Evolutionary conservation across 2,113 vertebrate species (phyloP), one percentile per base, ranked within the genome.

Genomic region (Morone saxatilis): DNA sequence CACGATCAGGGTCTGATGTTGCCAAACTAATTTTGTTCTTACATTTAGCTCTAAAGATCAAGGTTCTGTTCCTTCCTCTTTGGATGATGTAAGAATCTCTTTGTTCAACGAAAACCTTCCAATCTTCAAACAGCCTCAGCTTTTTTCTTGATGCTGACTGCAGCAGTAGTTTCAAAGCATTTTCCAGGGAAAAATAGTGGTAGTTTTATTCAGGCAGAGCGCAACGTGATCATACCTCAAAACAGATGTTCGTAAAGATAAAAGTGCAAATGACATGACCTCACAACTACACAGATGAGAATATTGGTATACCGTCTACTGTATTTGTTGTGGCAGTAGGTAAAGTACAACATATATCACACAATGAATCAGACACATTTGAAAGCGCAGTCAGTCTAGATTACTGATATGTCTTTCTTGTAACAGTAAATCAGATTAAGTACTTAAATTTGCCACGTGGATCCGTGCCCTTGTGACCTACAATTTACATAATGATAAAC

Each of bases 341-440:
- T 71, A 59, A 60, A 61, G 45, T 11, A 2, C 45, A 50, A 43
- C 77, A 48, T 74, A 81, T 76, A 81, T 72, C 17, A 73, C 48
- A 19, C n/a, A 22, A 68, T 81, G 56, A 25, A 86, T 87, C 63
- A 65, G 2, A 22, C 11, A 47, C 36, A 61, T 47, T 76, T 70
- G 3, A 73, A 73, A 63, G 67, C 12, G 17, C 57, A 59, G 68
- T 75, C 51, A 61, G 2, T 85, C 69, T 69, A 76, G 20, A 77
- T 80, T 19, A 86, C 10, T 7, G 1, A 66, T 45, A 13, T 45
- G 14, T 73, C 40, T 77, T 43, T 66, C 25, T 53, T 45, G 51
- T 59, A 59, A 73, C 25, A 74, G 65, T 76, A 76, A 86, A 90
- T 90, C 57, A 78, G 45, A 63, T 88, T 71, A 80, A 72, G 68